Percentiles rank a stretch among this genome's conserved stretches.
phyloP scores from a whole-genome alignment of 2,113 vertebrate genomes.

The Brachypodius melanocephalos region DNA sequence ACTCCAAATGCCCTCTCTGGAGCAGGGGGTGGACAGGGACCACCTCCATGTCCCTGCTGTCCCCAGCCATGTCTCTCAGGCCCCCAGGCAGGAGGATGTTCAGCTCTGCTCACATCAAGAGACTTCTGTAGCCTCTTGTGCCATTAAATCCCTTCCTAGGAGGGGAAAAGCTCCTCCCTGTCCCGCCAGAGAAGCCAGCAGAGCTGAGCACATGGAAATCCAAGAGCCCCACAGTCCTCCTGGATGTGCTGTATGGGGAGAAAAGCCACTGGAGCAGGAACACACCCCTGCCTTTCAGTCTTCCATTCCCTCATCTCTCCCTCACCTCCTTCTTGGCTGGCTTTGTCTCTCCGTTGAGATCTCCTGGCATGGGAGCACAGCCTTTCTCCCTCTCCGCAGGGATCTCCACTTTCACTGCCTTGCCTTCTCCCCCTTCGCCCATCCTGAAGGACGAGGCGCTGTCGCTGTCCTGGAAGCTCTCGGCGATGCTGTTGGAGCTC shows the following conservation, averaged over 20 bases:
- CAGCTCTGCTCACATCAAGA: rapidly evolving
- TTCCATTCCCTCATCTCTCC: not conserved
- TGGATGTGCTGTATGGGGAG: rapidly evolving
- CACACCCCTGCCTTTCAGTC: not conserved
- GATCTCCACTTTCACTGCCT: not conserved
- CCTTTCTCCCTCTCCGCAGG: slow-evolving; percentile 34
- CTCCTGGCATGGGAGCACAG: not conserved
- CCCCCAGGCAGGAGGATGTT: not conserved
- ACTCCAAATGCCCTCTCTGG: not conserved
- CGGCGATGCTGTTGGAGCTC: slow-evolving; percentile 74
- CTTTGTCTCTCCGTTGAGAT: slow-evolving; percentile 65
- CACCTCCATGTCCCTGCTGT: not conserved
- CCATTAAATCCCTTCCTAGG: not conserved
- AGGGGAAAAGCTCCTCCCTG: not conserved
- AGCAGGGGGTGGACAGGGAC: not conserved
- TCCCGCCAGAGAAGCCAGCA: not conserved
- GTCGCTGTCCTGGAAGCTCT: slow-evolving; percentile 63
- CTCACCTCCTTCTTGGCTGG: slow-evolving; percentile 63
- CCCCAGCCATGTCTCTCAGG: not conserved
- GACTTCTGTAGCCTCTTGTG: not conserved
- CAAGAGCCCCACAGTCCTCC: not conserved
- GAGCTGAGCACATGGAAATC: not conserved
- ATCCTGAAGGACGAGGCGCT: slow-evolving; percentile 62
- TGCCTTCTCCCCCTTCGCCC: slow-evolving; percentile 54
- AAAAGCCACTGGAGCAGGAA: rapidly evolving